phyloP scores from a whole-genome alignment of 2,113 vertebrate genomes.

The Grus americana region DNA sequence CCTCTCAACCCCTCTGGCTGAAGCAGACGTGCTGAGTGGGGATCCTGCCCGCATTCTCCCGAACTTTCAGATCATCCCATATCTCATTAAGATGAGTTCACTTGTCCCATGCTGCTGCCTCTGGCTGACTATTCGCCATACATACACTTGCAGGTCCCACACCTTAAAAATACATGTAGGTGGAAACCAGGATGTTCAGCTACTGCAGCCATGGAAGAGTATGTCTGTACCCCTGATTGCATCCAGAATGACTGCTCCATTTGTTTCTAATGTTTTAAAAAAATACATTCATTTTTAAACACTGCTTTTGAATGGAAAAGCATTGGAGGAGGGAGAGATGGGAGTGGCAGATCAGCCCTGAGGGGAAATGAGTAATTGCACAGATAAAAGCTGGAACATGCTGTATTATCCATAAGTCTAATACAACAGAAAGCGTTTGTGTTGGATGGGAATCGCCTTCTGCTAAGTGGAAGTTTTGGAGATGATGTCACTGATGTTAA shows the following conservation, averaged over 20 bases:
- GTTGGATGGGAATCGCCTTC: constrained; percentile 52
- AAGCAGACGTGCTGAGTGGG: neutral
- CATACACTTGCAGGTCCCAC: neutral
- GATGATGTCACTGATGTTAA: constrained; percentile 58
- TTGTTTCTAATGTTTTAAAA: neutral
- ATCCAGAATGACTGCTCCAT: neutral
- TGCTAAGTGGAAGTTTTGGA: constrained; percentile 46
- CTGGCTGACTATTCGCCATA: neutral
- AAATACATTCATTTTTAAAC: constrained; percentile 60
- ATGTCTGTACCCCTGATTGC: neutral
- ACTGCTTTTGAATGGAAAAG: constrained; percentile 30
- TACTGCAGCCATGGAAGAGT: neutral
- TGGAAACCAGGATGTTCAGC: neutral
- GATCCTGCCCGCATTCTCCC: neutral
- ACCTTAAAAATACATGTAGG: neutral
- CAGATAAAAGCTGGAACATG: constrained; percentile 71
- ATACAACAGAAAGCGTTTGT: constrained; percentile 65
- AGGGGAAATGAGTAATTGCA: constrained; percentile 69
- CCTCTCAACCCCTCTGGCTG: neutral
- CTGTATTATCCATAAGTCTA: constrained; percentile 67
- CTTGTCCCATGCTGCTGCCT: neutral
- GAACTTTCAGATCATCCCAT: neutral
- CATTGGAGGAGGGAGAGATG: neutral
- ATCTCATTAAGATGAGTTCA: neutral
- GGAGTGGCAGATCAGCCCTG: constrained; percentile 49